phyloP scores from a whole-genome alignment of 2,888 invertebrate species.

The Atethmia centrago region DNA sequence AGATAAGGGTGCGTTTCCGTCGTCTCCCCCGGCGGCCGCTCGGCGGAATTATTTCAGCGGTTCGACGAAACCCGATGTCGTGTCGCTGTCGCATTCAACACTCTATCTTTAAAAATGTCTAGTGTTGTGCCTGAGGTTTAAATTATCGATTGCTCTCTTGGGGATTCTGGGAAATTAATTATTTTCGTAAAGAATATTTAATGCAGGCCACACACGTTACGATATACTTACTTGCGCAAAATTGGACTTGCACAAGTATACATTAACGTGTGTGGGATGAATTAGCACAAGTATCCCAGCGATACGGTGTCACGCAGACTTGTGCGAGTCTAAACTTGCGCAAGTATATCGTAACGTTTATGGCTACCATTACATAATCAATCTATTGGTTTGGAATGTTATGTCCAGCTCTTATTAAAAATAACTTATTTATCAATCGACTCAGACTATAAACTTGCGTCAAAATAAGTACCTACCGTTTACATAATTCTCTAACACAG shows the following conservation, averaged over 20 bases:
- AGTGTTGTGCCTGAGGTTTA: conserved; percentile 73
- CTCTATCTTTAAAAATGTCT: conserved; percentile 88
- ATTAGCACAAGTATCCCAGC: too few relatives aligned
- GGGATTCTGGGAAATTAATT: neutral
- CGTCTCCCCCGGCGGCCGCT: conserved; percentile 82
- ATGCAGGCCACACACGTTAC: too few relatives aligned
- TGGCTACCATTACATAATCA: too few relatives aligned
- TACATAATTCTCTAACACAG: neutral
- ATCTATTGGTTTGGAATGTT: neutral
- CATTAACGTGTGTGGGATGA: too few relatives aligned
- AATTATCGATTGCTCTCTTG: conserved; percentile 18
- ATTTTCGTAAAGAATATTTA: neutral
- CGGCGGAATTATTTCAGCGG: conserved; percentile 88
- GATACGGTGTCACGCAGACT: too few relatives aligned
- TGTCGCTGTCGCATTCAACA: conserved; percentile 88
- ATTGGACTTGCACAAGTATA: too few relatives aligned
- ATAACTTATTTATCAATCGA: neutral
- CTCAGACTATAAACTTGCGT: neutral
- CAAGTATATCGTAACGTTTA: too few relatives aligned
- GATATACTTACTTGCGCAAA: too few relatives aligned
- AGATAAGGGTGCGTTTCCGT: conserved; percentile 90
- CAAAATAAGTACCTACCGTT: neutral
- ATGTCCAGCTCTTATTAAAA: neutral
- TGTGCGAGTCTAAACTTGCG: too few relatives aligned
- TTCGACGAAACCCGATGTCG: conserved; percentile 88